A percentile compares a stretch with the other conserved stretches of the same genome.
These are phyloP conservation scores for Trachelus stipa DNA, from an alignment of 2,888 invertebrate genomes.

Conservation along the genomic window DNA sequence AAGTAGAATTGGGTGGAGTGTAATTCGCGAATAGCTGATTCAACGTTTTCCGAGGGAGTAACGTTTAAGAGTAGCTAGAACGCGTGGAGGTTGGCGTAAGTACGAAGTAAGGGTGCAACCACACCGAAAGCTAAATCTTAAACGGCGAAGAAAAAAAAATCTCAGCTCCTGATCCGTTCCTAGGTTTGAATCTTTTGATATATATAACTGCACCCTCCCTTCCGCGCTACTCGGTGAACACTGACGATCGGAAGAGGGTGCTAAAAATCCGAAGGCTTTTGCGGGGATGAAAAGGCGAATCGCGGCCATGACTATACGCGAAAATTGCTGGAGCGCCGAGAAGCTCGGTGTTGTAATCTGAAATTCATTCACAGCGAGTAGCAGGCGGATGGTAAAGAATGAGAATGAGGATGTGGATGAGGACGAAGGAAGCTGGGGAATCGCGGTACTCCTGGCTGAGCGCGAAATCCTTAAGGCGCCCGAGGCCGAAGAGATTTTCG, in stretches of 20 bases:
- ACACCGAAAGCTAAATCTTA: slow-evolving; percentile 10
- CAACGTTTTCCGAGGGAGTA: slow-evolving; percentile 39
- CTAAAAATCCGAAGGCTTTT: neutral
- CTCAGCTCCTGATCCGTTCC: neutral
- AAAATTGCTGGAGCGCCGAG: neutral
- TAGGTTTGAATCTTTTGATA: neutral
- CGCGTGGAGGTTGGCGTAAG: slow-evolving; percentile 15
- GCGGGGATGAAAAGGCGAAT: neutral
- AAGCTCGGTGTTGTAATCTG: neutral
- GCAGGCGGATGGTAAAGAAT: neutral
- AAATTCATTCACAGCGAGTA: neutral
- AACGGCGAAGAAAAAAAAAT: neutral
- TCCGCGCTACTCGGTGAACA: neutral
- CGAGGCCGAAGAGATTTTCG: neutral
- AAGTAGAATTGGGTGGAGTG: slow-evolving; percentile 26
- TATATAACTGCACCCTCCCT: neutral
- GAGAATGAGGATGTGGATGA: neutral
- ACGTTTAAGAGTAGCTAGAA: slow-evolving; percentile 4
- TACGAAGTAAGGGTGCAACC: slow-evolving; percentile 15
- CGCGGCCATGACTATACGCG: neutral
- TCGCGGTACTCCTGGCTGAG: neutral
- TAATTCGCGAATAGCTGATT: slow-evolving; percentile 49
- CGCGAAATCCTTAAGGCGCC: neutral
- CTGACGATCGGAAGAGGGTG: neutral
- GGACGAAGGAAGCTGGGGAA: neutral